Base-by-base conservation (phyloP, 2,113 vertebrate genomes). In the Salvelinus sp. region DNA sequence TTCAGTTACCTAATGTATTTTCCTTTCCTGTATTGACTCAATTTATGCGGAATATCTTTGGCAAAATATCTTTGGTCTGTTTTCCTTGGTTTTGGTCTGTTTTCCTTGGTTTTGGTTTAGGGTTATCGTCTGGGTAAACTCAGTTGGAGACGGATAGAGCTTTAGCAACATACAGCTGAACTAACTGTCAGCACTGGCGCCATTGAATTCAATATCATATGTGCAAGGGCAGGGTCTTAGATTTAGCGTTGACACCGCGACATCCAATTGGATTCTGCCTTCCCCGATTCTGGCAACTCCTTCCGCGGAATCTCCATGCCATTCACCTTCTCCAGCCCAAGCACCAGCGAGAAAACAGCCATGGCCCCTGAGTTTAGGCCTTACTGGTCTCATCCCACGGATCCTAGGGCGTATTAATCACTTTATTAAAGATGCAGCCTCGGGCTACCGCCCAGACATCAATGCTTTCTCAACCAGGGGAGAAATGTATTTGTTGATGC, bases 181-280 rank as follows among this genome's bases (percentile, higher is more conserved):
- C 82, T 72, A 92, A 92, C 93, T 93, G 94, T 91, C 95, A 94
- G 92, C 93, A 83, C 92, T 93, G 91, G 95, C 94, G 94, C 94
- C 93, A 95, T 94, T 92, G 91, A 90, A 88, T 90, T 86, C 93
- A 91, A 94, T 94, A 94, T 95, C 95, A 95, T 94, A 90, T 91
- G 90, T 84, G 87, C 25, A 83, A 92, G 88, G 95, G 95, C 85
- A 95, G 89, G 90, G 88, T 85, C 85, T 82, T 47, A 57, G 67
- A 68, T 63, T 76, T 86, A 86, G 89, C 86, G 89, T 87, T 83
- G 93, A 93, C 81, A 90, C 82, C 79, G 72, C 79, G 70, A 74
- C 90, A 93, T 91, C 95, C 95, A 95, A 97, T 96, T 87, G 89
- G 81, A 82, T 66, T 50, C 30, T 73, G 74, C 66, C 84, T 75